Percentiles rank a stretch among this genome's conserved stretches.
Evolutionary conservation across 2,888 invertebrate species (phyloP).

Genomic region (Drosophila maculinotata): DNA sequence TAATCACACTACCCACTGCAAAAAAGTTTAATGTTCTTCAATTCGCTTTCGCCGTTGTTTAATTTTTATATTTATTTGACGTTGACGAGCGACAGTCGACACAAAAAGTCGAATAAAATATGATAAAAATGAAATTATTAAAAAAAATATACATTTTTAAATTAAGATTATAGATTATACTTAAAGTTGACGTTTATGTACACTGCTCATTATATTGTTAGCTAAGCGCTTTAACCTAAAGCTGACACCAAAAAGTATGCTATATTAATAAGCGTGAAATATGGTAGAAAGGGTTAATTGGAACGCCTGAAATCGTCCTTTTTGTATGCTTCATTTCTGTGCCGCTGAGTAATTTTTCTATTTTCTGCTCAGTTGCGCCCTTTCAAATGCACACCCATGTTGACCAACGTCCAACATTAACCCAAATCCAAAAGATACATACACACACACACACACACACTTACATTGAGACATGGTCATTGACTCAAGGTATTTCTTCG

Average conservation of each 20-base stretch:
- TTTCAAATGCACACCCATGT: constrained; percentile 77
- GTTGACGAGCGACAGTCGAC: no score
- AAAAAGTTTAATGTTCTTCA: constrained; percentile 3
- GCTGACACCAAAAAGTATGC: not conserved
- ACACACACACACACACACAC: constrained; percentile 24
- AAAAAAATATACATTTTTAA: no score
- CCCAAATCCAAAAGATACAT: constrained; percentile 69
- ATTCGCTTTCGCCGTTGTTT: no score
- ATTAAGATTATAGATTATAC: no score
- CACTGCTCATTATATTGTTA: no score
- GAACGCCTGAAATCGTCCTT: constrained; percentile 40
- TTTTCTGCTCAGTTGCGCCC: constrained; percentile 77
- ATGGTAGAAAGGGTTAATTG: constrained; percentile 13
- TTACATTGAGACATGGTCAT: constrained; percentile 37
- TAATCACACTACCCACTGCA: constrained; percentile 20
- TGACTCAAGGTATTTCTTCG: constrained; percentile 34
- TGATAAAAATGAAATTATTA: no score
- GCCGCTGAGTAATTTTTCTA: constrained; percentile 74
- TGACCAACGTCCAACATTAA: constrained; percentile 76
- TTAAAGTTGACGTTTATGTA: no score
- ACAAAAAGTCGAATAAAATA: no score
- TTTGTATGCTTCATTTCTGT: constrained; percentile 36
- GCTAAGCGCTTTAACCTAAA: no score
- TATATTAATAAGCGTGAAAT: constrained; percentile 2
- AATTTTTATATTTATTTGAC: no score